These are phyloP conservation scores for Lanius collurio DNA, from an alignment of 2,113 vertebrate species.

Conservation along the genomic window DNA sequence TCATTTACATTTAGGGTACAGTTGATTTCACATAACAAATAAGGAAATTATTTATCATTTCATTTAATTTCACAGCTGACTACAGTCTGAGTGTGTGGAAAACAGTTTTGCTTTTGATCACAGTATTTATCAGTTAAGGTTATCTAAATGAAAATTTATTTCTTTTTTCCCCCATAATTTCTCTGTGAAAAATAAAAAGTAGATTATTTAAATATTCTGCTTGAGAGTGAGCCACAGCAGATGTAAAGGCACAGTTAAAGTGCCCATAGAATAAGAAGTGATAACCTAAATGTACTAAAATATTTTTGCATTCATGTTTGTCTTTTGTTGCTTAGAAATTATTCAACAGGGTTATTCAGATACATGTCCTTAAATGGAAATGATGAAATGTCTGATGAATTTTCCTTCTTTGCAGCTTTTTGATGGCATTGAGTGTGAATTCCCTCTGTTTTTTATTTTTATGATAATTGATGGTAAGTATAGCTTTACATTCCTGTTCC, in stretches of 20 bases:
- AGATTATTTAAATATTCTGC: neutral
- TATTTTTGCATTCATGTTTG: neutral
- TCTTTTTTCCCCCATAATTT: neutral
- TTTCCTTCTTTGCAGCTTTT: conserved; percentile 85
- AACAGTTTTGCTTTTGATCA: conserved; percentile 28
- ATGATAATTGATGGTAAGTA: conserved; percentile 99
- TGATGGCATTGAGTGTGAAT: conserved; percentile 98
- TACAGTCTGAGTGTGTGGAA: conserved; percentile 35
- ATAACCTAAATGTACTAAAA: neutral
- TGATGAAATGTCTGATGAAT: neutral
- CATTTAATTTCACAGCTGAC: conserved; percentile 69
- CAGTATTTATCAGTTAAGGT: conserved; percentile 14
- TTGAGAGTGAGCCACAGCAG: neutral
- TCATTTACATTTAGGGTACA: conserved; percentile 15
- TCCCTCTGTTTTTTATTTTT: conserved; percentile 96
- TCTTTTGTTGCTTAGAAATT: neutral
- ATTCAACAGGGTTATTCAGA: neutral
- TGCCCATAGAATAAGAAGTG: neutral
- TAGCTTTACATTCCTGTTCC: neutral
- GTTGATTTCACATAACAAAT: conserved; percentile 43
- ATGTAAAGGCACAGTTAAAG: neutral
- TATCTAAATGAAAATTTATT: conserved; percentile 31
- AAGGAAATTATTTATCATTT: conserved; percentile 59
- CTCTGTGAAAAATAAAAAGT: neutral
- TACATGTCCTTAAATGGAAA: neutral